Evolutionary conservation across 2,113 vertebrate genomes (phyloP), one percentile per base, ranked within the genome.

Genomic region (Nothobranchius furzeri): DNA sequence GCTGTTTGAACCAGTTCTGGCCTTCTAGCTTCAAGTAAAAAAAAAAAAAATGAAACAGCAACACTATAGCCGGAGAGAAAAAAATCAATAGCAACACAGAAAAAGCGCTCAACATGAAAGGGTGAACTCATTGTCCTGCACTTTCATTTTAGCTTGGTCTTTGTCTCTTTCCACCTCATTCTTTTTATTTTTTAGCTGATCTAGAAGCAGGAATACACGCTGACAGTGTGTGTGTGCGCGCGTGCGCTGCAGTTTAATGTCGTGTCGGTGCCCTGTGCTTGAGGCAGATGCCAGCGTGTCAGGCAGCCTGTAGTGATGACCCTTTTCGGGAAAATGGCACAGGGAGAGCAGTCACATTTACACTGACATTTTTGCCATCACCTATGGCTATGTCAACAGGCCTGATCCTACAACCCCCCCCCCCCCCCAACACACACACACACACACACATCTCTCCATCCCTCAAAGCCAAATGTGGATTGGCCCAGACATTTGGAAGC

Each of bases 311-410:
- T 89, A 90, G 90, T 90, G 89, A 85, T 92, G 90, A 93, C 90
- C 92, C 89, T 89, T 87, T 85, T 85, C 78, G 63, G 82, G 88
- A 82, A 89, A 85, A 92, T 85, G 86, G 88, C 89, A 88, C 84
- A 77, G 82, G 89, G 86, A 85, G 82, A 89, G 90, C 89, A 87
- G 85, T 91, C 90, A 93, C 92, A 91, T 92, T 93, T 91, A 89
- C 91, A 89, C 78, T 92, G 90, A 93, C 92, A 92, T 93, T 93
- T 93, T 93, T 92, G 85, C 90, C 86, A 86, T 91, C 92, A 92
- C 91, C 92, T 92, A 87, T 92, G 91, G 92, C 91, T 90, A 92
- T 92, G 90, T 91, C 87, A 90, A 86, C 87, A 76, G 89, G 78
- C 85, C 89, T 70, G 81, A 84, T 60, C 20, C 20, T 20, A 20